These are phyloP conservation scores for Psococerastis gibbosa DNA, from an alignment of 2,888 invertebrate species.

Conservation along the genomic window DNA sequence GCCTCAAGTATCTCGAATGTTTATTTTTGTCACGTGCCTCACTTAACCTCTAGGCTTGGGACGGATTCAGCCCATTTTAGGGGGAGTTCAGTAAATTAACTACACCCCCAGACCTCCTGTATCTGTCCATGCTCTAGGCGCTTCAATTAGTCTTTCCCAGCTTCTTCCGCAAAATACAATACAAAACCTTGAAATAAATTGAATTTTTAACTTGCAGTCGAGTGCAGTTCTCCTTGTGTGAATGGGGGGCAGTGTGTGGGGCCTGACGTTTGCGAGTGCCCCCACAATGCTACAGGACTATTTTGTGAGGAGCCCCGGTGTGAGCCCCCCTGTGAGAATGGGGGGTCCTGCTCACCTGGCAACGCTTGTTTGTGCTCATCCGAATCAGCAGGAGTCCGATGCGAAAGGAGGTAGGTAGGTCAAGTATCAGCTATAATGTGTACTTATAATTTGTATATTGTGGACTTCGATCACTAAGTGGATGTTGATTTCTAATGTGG, in stretches of 20 bases:
- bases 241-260: constrained; percentile 27
- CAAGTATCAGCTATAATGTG: no score
- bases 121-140: no score
- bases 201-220: constrained; percentile 20
- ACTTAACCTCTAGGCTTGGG: no score
- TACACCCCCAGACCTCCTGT: no score
- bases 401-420: constrained; percentile 20
- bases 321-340: constrained; percentile 27
- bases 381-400: constrained; percentile 22
- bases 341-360: constrained; percentile 26
- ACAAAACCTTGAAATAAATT: no score
- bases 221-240: constrained; percentile 25
- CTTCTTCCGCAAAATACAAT: no score
- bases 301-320: constrained; percentile 24
- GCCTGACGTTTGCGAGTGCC: constrained; percentile 27
- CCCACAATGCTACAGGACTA: constrained; percentile 22
- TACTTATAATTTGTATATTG: no score
- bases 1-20: no score
- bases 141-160: no score
- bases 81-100: no score
- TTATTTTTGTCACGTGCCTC: no score
- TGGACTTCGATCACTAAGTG: not conserved
- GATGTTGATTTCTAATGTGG: not conserved
- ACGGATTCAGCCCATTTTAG: no score
- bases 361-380: constrained; percentile 27